phyloP scores from a whole-genome alignment of 1,140 invertebrate species.

The Pantala flavescens region DNA sequence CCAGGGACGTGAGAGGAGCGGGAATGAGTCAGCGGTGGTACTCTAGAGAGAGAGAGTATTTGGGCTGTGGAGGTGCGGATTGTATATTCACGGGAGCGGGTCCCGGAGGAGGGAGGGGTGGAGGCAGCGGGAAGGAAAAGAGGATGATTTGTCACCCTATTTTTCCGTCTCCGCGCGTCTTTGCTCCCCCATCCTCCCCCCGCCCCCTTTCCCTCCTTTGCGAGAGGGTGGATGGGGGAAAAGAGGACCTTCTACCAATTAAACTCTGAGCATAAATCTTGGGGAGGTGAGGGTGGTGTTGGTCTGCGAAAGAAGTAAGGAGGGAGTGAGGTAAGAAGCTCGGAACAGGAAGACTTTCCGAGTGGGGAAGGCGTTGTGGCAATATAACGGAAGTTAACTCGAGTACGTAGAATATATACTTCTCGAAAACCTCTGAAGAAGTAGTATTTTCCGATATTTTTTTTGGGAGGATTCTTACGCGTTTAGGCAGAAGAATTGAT shows the following conservation, averaged over 20 bases:
- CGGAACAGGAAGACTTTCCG: conserved; percentile 29
- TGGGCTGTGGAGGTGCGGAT: neutral
- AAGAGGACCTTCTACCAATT: neutral
- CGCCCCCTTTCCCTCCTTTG: neutral
- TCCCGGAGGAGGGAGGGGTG: neutral
- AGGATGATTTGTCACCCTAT: conserved; percentile 6
- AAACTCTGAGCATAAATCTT: conserved; percentile 3
- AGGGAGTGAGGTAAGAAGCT: conserved; percentile 21
- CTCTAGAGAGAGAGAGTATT: neutral
- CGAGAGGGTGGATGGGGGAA: neutral
- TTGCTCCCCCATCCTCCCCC: neutral
- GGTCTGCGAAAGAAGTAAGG: conserved; percentile 11
- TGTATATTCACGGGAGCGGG: neutral
- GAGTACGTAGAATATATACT: neutral
- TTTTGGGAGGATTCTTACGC: too few species aligned
- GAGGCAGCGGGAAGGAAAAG: neutral
- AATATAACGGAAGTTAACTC: neutral
- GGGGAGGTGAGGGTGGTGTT: neutral
- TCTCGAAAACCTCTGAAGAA: neutral
- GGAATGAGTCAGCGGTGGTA: neutral
- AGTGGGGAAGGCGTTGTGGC: conserved; percentile 31
- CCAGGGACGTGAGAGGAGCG: neutral
- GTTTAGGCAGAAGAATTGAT: too few species aligned
- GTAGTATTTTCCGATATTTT: neutral
- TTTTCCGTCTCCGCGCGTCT: conserved; percentile 6